These are phyloP conservation scores for Parus major DNA, from an alignment of 2,113 vertebrate genomes.

Conservation along the genomic window DNA sequence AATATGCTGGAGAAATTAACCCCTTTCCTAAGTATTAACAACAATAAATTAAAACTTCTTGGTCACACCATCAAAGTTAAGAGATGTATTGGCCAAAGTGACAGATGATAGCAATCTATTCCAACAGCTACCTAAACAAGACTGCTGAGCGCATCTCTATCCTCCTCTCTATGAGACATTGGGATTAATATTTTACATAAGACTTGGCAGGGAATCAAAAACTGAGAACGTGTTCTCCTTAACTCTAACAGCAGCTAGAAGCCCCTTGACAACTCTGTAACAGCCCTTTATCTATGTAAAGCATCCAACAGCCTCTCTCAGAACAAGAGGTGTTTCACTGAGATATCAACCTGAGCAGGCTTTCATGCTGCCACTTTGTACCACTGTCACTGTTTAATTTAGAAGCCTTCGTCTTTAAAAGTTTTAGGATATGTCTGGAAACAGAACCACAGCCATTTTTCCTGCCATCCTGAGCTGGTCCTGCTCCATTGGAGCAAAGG, in stretches of 20 bases:
- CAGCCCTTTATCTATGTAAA: neutral
- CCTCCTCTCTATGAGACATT: neutral
- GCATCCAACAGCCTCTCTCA: neutral
- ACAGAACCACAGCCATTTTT: neutral
- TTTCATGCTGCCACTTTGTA: neutral
- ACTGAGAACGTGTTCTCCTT: neutral
- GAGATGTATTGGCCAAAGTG: neutral
- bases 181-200: neutral
- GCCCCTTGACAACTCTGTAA: neutral
- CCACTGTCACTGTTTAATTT: neutral
- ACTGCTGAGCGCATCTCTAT: neutral
- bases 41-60: neutral
- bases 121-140: neutral
- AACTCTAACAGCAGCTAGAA: neutral
- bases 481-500: accelerated
- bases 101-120: neutral
- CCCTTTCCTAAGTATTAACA: neutral
- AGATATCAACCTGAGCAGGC: neutral
- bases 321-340: neutral
- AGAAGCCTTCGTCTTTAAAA: neutral
- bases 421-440: neutral
- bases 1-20: accelerated
- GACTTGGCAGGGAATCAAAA: neutral
- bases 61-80: neutral
- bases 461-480: accelerated